Conservation (phyloP, 2,113 vertebrate genomes). For the Parotia lawesii region DNA sequence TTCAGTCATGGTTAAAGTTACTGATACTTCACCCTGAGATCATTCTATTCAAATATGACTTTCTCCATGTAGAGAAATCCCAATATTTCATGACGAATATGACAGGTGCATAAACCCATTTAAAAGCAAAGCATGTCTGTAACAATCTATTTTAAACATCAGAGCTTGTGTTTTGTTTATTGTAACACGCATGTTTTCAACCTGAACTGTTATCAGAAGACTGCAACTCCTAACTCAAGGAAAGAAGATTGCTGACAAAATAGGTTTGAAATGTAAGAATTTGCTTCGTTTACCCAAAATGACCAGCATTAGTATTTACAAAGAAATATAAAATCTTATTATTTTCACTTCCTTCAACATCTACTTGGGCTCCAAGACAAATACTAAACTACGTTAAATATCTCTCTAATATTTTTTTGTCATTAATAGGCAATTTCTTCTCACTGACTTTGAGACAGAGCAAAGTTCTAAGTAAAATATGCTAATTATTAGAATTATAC, state of each 20-base stretch:
- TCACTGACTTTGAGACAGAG: not conserved
- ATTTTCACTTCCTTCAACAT: not conserved
- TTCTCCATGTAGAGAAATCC: not conserved
- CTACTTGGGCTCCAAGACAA: not conserved
- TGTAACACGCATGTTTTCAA: rapidly evolving
- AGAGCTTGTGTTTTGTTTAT: not conserved
- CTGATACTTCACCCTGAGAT: not conserved
- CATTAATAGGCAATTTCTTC: conserved; percentile 3
- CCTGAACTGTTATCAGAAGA: not conserved
- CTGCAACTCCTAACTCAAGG: not conserved
- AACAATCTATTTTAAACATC: not conserved
- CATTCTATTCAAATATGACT: not conserved
- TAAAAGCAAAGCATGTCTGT: not conserved
- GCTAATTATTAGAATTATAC: conserved; percentile 20
- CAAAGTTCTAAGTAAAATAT: conserved; percentile 3
- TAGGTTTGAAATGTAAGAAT: not conserved
- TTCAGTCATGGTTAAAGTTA: not conserved
- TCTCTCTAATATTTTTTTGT: not conserved
- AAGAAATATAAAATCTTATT: not conserved
- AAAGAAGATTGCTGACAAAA: not conserved
- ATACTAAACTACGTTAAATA: not conserved
- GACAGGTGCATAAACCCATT: not conserved
- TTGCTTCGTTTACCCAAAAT: not conserved
- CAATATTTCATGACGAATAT: not conserved
- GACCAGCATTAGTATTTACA: not conserved